Percentiles rank a stretch among this genome's conserved stretches.
phyloP scores from a whole-genome alignment of 2,113 vertebrate genomes.

The Phrynosoma platyrhinos region DNA sequence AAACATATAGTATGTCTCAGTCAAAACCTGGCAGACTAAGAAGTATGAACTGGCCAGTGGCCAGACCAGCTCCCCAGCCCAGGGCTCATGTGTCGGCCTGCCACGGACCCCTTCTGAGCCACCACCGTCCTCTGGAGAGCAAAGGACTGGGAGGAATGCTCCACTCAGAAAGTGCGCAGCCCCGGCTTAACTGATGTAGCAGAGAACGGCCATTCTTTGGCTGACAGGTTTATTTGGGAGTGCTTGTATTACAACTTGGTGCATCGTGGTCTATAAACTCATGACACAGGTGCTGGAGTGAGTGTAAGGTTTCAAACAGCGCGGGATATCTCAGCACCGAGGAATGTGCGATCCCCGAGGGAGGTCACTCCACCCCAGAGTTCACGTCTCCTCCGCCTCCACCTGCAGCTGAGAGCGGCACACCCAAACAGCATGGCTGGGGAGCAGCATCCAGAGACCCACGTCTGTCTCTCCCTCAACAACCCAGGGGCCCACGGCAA shows the following conservation, averaged over 20 bases:
- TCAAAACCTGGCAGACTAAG: too few species aligned
- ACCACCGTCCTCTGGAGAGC: too few species aligned
- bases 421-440: neutral
- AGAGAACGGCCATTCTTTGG: neutral
- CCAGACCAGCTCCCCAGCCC: neutral
- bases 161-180: neutral
- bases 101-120: neutral
- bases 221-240: neutral
- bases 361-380: conserved; percentile 17
- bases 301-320: conserved; percentile 19
- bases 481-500: too few species aligned
- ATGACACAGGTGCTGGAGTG: conserved; percentile 9
- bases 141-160: too few species aligned
- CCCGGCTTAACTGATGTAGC: neutral
- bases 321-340: neutral
- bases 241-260: neutral
- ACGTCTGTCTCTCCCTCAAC: neutral
- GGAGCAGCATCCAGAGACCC: too few species aligned
- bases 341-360: conserved; percentile 17
- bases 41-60: too few species aligned
- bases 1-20: too few species aligned
- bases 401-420: too few species aligned
- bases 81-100: neutral
- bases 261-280: neutral
- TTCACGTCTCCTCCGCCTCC: neutral